Conservation (phyloP, 1,140 invertebrate species). For the Neodiprion pinetum region DNA sequence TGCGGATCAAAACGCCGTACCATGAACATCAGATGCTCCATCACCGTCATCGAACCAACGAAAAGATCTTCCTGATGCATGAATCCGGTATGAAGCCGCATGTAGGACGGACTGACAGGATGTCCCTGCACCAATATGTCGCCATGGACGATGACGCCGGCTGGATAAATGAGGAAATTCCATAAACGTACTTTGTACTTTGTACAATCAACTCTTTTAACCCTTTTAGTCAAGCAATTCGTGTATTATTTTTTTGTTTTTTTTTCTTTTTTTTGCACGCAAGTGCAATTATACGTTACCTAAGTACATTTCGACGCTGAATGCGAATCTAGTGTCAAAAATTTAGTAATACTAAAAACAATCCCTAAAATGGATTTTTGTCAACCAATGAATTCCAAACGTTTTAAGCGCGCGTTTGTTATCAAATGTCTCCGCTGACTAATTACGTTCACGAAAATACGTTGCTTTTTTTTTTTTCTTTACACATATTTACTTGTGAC, state of each 20-base stretch:
- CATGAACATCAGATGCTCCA: constrained; percentile 91
- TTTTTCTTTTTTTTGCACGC: not conserved
- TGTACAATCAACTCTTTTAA: constrained; percentile 7
- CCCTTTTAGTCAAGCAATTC: not conserved
- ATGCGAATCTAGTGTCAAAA: constrained; percentile 24
- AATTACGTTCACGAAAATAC: too few relatives aligned
- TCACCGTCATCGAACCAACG: constrained; percentile 84
- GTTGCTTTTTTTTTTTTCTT: too few relatives aligned
- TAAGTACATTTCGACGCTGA: not conserved
- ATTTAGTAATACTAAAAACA: too few relatives aligned
- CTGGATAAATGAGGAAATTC: constrained; percentile 49
- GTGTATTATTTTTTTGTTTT: not conserved
- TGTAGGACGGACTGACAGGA: constrained; percentile 69
- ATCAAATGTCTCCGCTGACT: too few relatives aligned
- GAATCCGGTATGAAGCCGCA: constrained; percentile 86
- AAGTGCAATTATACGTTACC: too few relatives aligned
- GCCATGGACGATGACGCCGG: constrained; percentile 75
- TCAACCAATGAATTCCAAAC: too few relatives aligned
- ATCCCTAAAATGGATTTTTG: too few relatives aligned
- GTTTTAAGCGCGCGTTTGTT: too few relatives aligned
- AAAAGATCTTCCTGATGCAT: constrained; percentile 96
- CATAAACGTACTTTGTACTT: not conserved
- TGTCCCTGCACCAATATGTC: constrained; percentile 78
- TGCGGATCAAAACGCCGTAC: constrained; percentile 56
- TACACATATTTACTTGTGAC: too few relatives aligned